Percentiles rank a stretch among this genome's conserved stretches.
phyloP scores from a whole-genome alignment of 92 coral and sea anemone genomes.

The Heteractis magnifica region DNA sequence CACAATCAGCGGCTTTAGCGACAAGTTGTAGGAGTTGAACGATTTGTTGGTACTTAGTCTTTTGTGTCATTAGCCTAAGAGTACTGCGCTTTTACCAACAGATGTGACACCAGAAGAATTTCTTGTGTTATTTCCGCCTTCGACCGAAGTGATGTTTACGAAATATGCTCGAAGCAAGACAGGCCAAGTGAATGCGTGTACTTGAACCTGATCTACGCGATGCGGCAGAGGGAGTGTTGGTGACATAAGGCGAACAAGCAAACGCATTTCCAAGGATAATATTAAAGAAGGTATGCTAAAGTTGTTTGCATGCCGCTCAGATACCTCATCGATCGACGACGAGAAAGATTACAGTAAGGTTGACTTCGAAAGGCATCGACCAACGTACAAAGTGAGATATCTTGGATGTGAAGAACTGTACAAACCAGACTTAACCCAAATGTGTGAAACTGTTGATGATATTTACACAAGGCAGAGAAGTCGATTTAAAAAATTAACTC shows the following conservation, averaged over 20 bases:
- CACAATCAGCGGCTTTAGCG: neutral
- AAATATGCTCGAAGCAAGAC: slow-evolving; percentile 12
- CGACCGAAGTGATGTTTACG: slow-evolving; percentile 16
- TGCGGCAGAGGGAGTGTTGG: slow-evolving; percentile 11
- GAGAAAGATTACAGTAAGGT: slow-evolving; percentile 77
- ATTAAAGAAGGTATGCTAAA: slow-evolving; percentile 62
- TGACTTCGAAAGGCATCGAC: slow-evolving; percentile 70
- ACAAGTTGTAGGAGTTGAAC: neutral
- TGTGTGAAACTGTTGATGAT: slow-evolving; percentile 80
- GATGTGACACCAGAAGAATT: slow-evolving; percentile 26
- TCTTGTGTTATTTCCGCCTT: slow-evolving; percentile 33
- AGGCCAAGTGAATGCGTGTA: neutral
- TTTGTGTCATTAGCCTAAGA: slow-evolving; percentile 1
- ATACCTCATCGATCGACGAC: slow-evolving; percentile 59
- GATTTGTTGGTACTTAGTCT: neutral
- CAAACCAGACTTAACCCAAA: slow-evolving; percentile 85
- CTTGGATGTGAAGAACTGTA: slow-evolving; percentile 79
- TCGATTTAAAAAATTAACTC: slow-evolving; percentile 55
- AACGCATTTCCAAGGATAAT: slow-evolving; percentile 14
- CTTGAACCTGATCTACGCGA: neutral
- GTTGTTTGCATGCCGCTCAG: slow-evolving; percentile 71
- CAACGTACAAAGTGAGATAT: slow-evolving; percentile 83
- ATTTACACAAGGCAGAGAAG: slow-evolving; percentile 56
- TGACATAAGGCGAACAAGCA: slow-evolving; percentile 18
- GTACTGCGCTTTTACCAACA: slow-evolving; percentile 17